Evolutionary conservation across 2,113 vertebrate species (phyloP), one percentile per base, ranked within the genome.

Genomic region (Prionailurus viverrinus): DNA sequence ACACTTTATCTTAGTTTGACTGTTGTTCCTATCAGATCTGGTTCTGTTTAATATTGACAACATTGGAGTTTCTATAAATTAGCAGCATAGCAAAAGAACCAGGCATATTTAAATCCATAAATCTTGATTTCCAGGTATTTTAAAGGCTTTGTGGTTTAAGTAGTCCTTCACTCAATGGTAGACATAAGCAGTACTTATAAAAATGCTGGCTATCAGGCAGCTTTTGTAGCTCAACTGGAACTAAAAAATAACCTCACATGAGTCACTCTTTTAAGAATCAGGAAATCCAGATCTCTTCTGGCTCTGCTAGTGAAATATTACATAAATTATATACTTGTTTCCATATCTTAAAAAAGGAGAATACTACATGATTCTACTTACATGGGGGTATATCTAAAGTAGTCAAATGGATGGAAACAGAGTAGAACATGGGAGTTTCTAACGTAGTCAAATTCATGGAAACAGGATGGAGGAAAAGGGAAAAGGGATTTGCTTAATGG

Each of bases 141-240:
- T 94, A 73, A 97, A 96, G 84, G 76, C 51, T 97, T 91, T 94
- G 45, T 93, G 93, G 51, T 97, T 96, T 94, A 93, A 97, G 80
- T 80, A 80, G 55, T 79, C 18, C 55, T 92, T 96, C 71, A 85
- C 36, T 96, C 3, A 83, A 39, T 96, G 79, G 69, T 93, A 95
- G 93, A 78, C 29, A 51, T 65, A 96, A 94, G 68, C 39, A 86
- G 53, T 94, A 63, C 65, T 91, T 96, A 58, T 10, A 95, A 97
- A 95, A 96, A 78, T 96, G 58, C 73, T 93, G 65, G 58, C 76
- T 83, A 58, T 92, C 61, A 96, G 78, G 69, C 81, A 55, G 51
- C 73, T 78, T 89, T 93, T 23, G 31, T 79, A 65, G 45, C 48
- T 97, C 45, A 95, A 9, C 36, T 76, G 45, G 66, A 93, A 93